A percentile compares a stretch with the other conserved stretches of the same genome.
Conservation (phyloP, 2,888 invertebrate genomes). For the Germaria angustata region DNA sequence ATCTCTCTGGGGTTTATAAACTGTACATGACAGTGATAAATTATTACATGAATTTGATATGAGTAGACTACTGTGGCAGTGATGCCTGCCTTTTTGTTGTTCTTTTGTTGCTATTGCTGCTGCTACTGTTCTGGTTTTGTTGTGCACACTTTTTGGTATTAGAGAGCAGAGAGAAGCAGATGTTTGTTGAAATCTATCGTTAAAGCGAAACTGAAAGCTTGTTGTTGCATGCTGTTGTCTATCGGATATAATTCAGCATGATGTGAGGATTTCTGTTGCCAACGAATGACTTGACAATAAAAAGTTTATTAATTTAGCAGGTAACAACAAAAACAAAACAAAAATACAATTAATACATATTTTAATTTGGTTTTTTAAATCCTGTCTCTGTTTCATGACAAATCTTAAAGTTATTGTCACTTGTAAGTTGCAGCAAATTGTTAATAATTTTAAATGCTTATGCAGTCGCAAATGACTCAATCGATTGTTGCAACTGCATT, state of each 20-base stretch:
- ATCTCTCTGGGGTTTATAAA: slow-evolving; percentile 52
- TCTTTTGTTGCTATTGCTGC: background rate
- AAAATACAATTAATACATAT: background rate
- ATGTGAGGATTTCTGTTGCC: slow-evolving; percentile 41
- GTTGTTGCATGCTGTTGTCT: slow-evolving; percentile 23
- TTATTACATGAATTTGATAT: slow-evolving; percentile 66
- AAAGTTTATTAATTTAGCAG: slow-evolving; percentile 48
- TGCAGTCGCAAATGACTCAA: background rate
- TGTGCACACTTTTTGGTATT: slow-evolving; percentile 9
- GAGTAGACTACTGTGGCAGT: slow-evolving; percentile 18
- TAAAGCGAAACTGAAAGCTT: background rate
- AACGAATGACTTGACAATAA: slow-evolving; percentile 54
- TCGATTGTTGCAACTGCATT: background rate
- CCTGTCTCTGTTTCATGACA: slow-evolving; percentile 1
- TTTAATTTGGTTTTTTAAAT: slow-evolving; percentile 18
- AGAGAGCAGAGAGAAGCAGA: slow-evolving; percentile 7
- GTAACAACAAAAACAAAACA: too few species aligned
- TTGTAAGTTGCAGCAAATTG: slow-evolving; percentile 22
- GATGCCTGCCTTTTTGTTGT: slow-evolving; percentile 15
- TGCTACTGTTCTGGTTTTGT: background rate
- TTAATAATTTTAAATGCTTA: slow-evolving; percentile 59
- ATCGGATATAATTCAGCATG: slow-evolving; percentile 40
- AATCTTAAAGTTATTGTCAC: slow-evolving; percentile 39
- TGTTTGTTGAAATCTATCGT: slow-evolving; percentile 42
- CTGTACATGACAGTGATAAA: slow-evolving; percentile 66